Evolutionary conservation across 2,113 vertebrate genomes (phyloP).

Genomic region (Myotis brandtii): DNA sequence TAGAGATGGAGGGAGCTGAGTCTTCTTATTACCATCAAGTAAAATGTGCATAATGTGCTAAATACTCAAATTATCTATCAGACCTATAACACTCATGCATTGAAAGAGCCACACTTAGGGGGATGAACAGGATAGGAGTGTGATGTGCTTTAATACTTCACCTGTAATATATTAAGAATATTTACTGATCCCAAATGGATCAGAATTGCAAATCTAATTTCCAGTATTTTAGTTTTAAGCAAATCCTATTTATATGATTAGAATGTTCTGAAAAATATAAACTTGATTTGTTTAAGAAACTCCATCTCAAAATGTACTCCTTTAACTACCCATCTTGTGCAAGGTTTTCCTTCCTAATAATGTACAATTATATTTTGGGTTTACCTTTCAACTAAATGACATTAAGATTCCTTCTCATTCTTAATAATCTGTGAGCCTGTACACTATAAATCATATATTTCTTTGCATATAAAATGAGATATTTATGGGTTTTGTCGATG

Average conservation of each 20-base stretch:
- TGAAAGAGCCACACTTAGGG: background rate
- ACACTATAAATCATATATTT: background rate
- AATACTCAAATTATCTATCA: background rate
- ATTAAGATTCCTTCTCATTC: constrained; percentile 18
- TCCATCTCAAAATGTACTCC: background rate
- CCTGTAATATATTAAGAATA: background rate
- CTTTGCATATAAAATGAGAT: background rate
- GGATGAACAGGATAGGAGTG: background rate
- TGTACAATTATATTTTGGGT: background rate
- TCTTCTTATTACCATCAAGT: background rate
- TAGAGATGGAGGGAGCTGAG: background rate
- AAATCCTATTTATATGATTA: constrained; percentile 23
- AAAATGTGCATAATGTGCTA: background rate
- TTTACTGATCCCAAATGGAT: background rate
- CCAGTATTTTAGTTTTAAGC: constrained; percentile 6
- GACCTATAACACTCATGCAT: background rate
- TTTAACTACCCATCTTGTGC: background rate
- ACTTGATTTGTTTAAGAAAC: constrained; percentile 10
- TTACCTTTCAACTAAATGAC: constrained; percentile 10
- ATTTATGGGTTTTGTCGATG: background rate
- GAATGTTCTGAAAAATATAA: background rate
- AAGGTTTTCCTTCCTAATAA: constrained; percentile 6
- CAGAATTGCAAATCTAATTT: constrained; percentile 4
- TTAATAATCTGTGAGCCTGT: constrained; percentile 22
- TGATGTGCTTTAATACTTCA: background rate